These are phyloP conservation scores for Diogma glabrata DNA, from an alignment of 2,888 invertebrate genomes.

Conservation along the genomic window DNA sequence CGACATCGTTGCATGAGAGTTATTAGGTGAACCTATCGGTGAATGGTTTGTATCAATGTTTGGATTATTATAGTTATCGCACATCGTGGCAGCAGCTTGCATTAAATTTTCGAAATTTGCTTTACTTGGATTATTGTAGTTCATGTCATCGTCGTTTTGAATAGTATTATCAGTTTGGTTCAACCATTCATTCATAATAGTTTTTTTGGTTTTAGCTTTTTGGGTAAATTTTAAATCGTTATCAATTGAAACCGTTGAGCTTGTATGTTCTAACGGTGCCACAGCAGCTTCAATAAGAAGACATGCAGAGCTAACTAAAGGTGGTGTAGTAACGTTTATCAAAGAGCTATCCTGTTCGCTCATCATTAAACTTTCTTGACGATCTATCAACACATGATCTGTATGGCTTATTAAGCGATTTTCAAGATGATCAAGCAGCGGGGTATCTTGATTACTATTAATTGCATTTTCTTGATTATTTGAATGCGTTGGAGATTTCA, in stretches of 20 bases:
- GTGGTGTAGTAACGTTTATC: slow-evolving; percentile 18
- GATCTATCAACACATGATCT: no score
- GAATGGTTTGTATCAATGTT: slow-evolving; percentile 1
- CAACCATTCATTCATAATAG: slow-evolving; percentile 82
- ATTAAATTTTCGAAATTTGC: slow-evolving; percentile 45
- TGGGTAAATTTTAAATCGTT: slow-evolving; percentile 64
- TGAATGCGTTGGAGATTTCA: not conserved
- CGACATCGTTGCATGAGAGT: not conserved
- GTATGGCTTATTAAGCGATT: no score
- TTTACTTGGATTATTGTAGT: slow-evolving; percentile 17
- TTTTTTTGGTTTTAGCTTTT: slow-evolving; percentile 71
- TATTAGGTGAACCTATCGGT: no score
- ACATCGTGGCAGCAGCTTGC: slow-evolving; percentile 43
- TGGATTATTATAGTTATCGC: slow-evolving; percentile 12
- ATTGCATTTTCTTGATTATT: not conserved
- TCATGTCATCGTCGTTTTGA: slow-evolving; percentile 20
- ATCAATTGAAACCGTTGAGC: not conserved
- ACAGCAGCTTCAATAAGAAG: slow-evolving; percentile 74
- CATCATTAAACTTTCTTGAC: no score
- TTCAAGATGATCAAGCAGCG: no score
- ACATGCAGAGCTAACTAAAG: slow-evolving; percentile 61
- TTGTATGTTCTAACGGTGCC: slow-evolving; percentile 51
- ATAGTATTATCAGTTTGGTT: slow-evolving; percentile 50
- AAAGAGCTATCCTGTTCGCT: not conserved
- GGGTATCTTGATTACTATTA: no score